Base-by-base conservation (phyloP, 1,140 invertebrate genomes). In the Goniozus legneri region DNA sequence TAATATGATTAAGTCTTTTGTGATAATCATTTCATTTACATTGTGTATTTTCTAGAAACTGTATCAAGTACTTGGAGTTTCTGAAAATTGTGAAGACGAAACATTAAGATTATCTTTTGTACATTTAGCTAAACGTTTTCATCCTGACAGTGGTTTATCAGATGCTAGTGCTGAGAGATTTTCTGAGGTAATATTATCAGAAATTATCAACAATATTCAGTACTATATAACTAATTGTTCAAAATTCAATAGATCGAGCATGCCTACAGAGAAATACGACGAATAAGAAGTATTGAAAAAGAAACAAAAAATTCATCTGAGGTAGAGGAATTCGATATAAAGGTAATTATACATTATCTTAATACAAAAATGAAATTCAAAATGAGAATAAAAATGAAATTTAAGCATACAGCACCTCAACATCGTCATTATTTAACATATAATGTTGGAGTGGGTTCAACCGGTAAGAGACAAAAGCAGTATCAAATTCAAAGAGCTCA, bases 401-500 rank as follows among this genome's bases (percentile, higher is more conserved):
- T 73, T 44, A 58, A 88, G 81, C 89, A 93, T 60, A 92, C 87
- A 48, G 88, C 87, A 14, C 90, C 91, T 1, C 91, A 94, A 68
- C 92, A 95, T 65, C 79, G 92, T 20, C 90, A 92, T 61, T 94
- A 90, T 65, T 75, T 95, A 31, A 86, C 78, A 45, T 88, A 83
- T 69, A 89, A 89, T 55, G 67, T 87, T 8, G 91, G 91, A 1
- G 65, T 79, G 40, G 91, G 91, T 0, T 88, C 86, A 6, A 87
- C 85, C 1, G 83, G 77, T 39, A 86, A 91, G 70, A 72, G 91
- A 41, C 78, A 91, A 59, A 86, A 84, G 51, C 86, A 91, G 58
- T 88, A 86, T 69, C 70, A 79, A 10, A 82, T 86, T 62, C 75
- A 82, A 34, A 76, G 82, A 57, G 88, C 88, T 0, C 78, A 82